These are phyloP conservation scores for Corticium candelabrum DNA, from an alignment of 37 sponge, comb jelly and placozoan species.

Conservation along the genomic window DNA sequence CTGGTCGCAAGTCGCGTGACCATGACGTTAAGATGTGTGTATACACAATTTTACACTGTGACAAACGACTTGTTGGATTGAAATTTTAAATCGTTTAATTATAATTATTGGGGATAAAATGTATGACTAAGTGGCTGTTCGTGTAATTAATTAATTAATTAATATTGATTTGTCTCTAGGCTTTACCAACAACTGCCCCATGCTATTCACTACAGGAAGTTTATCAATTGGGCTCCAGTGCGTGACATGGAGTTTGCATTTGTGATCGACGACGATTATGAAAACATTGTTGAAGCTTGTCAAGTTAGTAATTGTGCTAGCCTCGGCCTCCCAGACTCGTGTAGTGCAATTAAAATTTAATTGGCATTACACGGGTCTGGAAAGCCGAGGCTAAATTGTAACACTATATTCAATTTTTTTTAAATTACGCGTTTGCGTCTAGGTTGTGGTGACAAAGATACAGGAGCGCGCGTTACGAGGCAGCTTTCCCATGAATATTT, in stretches of 20 bases:
- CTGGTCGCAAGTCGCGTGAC: too few species aligned
- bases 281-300: not conserved
- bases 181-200: not conserved
- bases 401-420: not conserved
- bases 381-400: too few species aligned
- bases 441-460: not conserved
- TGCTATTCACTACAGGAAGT: conserved; percentile 2
- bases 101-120: too few species aligned
- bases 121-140: too few species aligned
- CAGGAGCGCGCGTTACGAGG: not conserved
- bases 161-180: too few species aligned
- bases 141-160: too few species aligned
- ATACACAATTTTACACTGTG: too few species aligned
- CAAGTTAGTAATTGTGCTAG: not conserved
- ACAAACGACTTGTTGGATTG: too few species aligned
- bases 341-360: too few species aligned
- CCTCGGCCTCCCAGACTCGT: not conserved
- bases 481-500: not conserved
- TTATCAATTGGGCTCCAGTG: not conserved
- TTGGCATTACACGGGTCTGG: too few species aligned
- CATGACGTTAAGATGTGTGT: too few species aligned
- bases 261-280: not conserved
- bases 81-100: too few species aligned
- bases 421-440: not conserved
- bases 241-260: not conserved